Evolutionary conservation across 2,113 vertebrate genomes (phyloP).

Genomic region (Lota lota): DNA sequence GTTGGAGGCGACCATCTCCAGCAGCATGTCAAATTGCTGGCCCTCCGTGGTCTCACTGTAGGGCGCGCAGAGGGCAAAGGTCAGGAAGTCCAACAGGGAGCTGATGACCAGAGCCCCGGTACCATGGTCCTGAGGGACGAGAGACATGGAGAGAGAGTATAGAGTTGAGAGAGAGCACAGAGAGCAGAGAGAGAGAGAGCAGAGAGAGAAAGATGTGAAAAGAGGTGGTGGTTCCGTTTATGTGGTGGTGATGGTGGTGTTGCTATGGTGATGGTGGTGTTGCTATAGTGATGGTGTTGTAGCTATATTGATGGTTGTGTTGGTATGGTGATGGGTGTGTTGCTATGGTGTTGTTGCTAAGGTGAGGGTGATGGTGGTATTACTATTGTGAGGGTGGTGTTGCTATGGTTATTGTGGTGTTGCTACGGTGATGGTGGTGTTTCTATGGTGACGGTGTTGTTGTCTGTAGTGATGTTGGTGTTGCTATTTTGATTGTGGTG

Average conservation of each 20-base stretch:
- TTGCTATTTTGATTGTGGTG: no score
- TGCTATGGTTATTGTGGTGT: no score
- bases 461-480: no score
- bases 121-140: constrained; percentile 84
- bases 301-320: background rate
- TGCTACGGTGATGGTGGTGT: no score
- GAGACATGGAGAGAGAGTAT: background rate
- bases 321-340: background rate
- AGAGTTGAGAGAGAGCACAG: no score
- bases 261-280: no score
- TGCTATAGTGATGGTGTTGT: background rate
- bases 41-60: constrained; percentile 98
- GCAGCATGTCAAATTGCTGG: constrained; percentile 97
- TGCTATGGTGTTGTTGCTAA: no score
- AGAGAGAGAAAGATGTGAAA: background rate
- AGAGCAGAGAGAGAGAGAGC: background rate
- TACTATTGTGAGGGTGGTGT: no score
- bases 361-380: no score
- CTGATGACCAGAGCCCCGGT: constrained; percentile 97
- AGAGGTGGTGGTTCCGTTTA: background rate
- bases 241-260: background rate
- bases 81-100: constrained; percentile 97
- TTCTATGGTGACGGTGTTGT: no score
- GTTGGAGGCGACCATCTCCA: constrained; percentile 95
- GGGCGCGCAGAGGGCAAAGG: constrained; percentile 97